Base-by-base conservation (phyloP, 2,797 vertebrate genomes). In the Ptychadena robeensis region DNA sequence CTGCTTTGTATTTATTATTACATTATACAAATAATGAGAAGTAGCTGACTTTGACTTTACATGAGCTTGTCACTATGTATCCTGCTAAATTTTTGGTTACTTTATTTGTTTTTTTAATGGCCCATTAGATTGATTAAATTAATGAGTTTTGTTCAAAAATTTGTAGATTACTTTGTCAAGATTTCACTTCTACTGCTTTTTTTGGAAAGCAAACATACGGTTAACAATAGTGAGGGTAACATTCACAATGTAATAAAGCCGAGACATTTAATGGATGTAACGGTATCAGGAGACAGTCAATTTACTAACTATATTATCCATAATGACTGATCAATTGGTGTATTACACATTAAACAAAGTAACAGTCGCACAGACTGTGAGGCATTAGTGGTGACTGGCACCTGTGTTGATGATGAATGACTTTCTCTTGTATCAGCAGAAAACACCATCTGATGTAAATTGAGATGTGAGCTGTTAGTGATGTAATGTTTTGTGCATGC, bases 241-340 rank as follows among this genome's bases (percentile, higher is more conserved):
- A 53, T 22, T 53, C 4, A 5, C 15, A 22, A 22, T 22, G 18
- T 8, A 61, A 27, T 28, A 61, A 11, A 28, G 28, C 10, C 28
- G 10, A 28, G n/a, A 1, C 25, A 61, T 61, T 61, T 3, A 27
- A 61, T 61, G 4, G 27, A 25, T 61, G 11, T 61, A 9, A 61
- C 25, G 28, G 10, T 61, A 61, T 11, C n/a, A 28, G 10, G 25
- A 2, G n/a, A 10, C 59, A 61, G 28, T 61, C 59, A 61, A 61
- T 61, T 25, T 25, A 11, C 59, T 61, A 61, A 61, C 59, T 28
- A 61, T 61, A 28, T 61, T 61, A 61, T 25, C 59, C 59, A 61
- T 92, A 90, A 89, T 1, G 5, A 67, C 34, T 61, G 59, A 61
- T 61, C 59, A 61, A 12, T 28, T 25, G 59, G n/a, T 61, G n/a